Base-by-base conservation (phyloP, 2,113 vertebrate genomes). In the Dromaius novaehollandiae region DNA sequence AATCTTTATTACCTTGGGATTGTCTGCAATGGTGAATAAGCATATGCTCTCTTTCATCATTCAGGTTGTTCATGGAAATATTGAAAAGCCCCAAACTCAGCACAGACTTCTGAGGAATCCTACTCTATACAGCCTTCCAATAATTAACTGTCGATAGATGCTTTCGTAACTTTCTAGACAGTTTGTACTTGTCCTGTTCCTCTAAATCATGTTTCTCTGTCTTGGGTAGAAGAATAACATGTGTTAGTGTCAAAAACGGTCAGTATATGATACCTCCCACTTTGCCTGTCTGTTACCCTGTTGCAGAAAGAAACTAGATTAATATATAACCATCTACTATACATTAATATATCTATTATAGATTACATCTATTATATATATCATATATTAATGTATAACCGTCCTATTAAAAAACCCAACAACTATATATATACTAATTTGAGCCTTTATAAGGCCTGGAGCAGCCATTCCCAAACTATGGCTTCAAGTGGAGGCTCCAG, bases 251-350 rank as follows among this genome's bases (percentile, higher is more conserved):
- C 82, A 88, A 86, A 95, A 91, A 1, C 76, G 80, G 79, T 66
- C 38, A 83, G 95, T 88, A 75, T 71, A 86, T 64, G 90, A 94
- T 92, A 92, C 95, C 93, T 97, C 42, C 92, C 95, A 92, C 63
- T 94, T 96, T 64, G 95, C 60, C 96, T 93, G 94, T 96, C 92
- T 97, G 95, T 93, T 96, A 81, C 9, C 34, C 64, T 84, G 46
- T 60, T 73, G 13, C 68, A 90, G 86, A 94, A 92, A 65, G 60
- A 94, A 94, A 90, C 75, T 83, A 83, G 92, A 94, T 85, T 93
- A 93, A 88, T 96, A 46, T 73, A 75, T 88, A 88, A 93, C 64
- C 26, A 81, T 69, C 46, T 71, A 91, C 18, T 56, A 17, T 56
- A 56, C 32, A 56, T 56, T 56, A 30, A 56, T 50, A 50, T 50